Base-by-base conservation (phyloP, 1,140 invertebrate genomes). In the Dysdera silvatica region DNA sequence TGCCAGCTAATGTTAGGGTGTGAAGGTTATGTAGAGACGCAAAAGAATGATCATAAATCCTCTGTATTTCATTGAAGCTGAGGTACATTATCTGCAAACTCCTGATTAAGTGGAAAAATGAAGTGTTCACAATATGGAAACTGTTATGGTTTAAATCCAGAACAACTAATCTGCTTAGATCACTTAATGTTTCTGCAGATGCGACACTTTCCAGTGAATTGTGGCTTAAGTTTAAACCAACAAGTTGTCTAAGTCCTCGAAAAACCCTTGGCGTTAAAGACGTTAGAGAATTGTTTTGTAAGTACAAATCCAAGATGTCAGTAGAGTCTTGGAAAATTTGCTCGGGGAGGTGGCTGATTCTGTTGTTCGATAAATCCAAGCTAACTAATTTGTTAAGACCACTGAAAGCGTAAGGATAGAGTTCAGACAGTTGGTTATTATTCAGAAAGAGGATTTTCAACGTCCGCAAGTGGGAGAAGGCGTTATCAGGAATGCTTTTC, bases 121-220 rank as follows among this genome's bases (percentile, higher is more conserved):
- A 82, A 3, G 87, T 84, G 64, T 91, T 87, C 20, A 95, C 76
- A 72, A 84, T 85, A 12, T 82, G 83, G 59, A 95, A 82, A 68
- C 84, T 82, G 75, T 95, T 95, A 72, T 89, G 82, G 0, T 89
- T 89, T 29, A 95, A 75, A 75, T 93, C 89, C 20, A 95, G 78
- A 6, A 92, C 77, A 2, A 93, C 87, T 61, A 95, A 80, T 26
- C 89, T 84, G 67, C 91, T 61, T 57, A 66, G 57, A 52, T 66
- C 64, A 6, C 56, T 49, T 20, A 66, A 40, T 29, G 55, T 60
- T 55, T 66, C 64, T 18, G 55, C 52, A 20, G 64, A 60, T 48
- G 52, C 37, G 49, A 60, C 40, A 28, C 57, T 66, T 57, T 57
- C 52, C 8, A 66, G 54, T 23, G 54, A 48, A 52, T 66, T 66